Conservation (phyloP, 2,888 invertebrate genomes). For the Incurvaria masculella region DNA sequence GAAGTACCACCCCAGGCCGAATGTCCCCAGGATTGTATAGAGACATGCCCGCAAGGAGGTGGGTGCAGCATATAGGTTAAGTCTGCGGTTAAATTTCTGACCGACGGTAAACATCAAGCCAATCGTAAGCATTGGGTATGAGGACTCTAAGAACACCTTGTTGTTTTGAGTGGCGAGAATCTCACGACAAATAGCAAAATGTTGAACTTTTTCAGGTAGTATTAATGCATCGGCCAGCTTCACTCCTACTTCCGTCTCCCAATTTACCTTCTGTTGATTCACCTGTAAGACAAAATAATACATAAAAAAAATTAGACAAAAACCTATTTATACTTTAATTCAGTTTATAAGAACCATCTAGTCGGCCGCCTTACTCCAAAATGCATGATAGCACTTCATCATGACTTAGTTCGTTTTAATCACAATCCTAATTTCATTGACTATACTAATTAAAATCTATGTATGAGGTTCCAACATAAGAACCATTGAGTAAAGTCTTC, state of each 20-base stretch:
- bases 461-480: no score
- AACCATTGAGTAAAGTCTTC: no score
- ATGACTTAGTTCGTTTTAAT: no score
- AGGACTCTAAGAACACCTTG: conserved; percentile 55
- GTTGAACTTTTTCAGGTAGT: conserved; percentile 73
- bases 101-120: conserved; percentile 52
- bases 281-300: conserved; percentile 41
- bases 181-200: conserved; percentile 77
- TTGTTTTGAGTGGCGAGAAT: conserved; percentile 61
- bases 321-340: no score
- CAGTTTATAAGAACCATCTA: no score
- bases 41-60: conserved; percentile 33
- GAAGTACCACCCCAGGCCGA: conserved; percentile 59
- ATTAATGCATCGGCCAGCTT: conserved; percentile 64
- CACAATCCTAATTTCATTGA: no score
- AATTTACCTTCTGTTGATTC: conserved; percentile 60
- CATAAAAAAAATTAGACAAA: no score
- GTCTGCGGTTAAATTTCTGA: conserved; percentile 45
- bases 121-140: conserved; percentile 46
- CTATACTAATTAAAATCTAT: no score
- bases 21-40: conserved; percentile 56
- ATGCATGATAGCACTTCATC: no score
- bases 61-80: conserved; percentile 56
- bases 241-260: conserved; percentile 61
- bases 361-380: no score